phyloP scores from a whole-genome alignment of 2,113 vertebrate genomes.

The Accipiter virgatus region DNA sequence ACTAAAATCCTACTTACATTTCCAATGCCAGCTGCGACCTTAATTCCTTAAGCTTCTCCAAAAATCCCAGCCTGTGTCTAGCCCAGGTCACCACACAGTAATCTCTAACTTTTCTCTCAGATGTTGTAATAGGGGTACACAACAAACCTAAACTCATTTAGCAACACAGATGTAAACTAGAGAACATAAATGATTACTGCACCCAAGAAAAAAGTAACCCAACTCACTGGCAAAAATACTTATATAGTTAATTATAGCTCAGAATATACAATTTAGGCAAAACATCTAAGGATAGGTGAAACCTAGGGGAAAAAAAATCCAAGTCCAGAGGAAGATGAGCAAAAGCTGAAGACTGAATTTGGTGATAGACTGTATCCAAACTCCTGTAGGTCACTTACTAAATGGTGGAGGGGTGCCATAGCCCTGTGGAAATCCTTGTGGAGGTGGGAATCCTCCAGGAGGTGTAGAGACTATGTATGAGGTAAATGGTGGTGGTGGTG shows the following conservation, averaged over 20 bases:
- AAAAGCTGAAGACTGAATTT: background rate
- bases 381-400: constrained; percentile 79
- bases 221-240: background rate
- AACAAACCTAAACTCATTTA: background rate
- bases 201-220: background rate
- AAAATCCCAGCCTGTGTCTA: background rate
- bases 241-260: background rate
- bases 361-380: background rate
- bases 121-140: background rate
- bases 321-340: background rate
- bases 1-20: background rate
- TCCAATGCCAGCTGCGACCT: background rate
- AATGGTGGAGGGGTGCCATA: constrained; percentile 94
- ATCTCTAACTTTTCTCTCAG: background rate
- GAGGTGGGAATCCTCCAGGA: constrained; percentile 89
- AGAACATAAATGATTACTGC: background rate
- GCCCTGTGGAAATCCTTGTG: constrained; percentile 94
- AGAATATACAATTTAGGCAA: background rate
- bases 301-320: background rate
- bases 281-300: background rate
- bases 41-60: constrained; percentile 37
- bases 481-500: constrained; percentile 91
- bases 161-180: background rate
- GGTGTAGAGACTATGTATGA: constrained; percentile 92
- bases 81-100: background rate